Percentiles rank a stretch among this genome's conserved stretches.
Conservation (phyloP, 2,888 invertebrate genomes). For the Leptodirus hochenwartii region DNA sequence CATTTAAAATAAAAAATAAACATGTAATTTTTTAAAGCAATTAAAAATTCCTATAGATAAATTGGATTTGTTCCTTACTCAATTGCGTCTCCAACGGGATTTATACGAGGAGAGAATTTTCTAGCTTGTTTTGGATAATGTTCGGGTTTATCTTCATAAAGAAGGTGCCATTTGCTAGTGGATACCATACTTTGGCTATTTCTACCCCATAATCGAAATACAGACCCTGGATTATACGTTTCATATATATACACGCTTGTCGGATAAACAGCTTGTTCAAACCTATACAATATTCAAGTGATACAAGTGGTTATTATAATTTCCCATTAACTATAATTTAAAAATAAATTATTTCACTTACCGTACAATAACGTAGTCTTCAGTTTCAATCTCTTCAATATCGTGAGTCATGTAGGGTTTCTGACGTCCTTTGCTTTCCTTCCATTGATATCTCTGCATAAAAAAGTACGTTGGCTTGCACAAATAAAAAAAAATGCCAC, state of each 20-base stretch:
- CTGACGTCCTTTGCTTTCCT: constrained; percentile 51
- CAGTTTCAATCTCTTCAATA: constrained; percentile 41
- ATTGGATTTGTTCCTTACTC: too few species aligned
- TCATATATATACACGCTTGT: constrained; percentile 58
- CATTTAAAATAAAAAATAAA: too few species aligned
- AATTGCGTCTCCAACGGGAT: constrained; percentile 34
- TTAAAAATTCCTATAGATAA: too few species aligned
- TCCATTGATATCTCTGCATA: constrained; percentile 37
- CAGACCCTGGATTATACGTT: constrained; percentile 71
- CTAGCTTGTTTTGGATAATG: constrained; percentile 38
- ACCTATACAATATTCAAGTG: constrained; percentile 26
- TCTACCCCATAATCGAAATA: constrained; percentile 62
- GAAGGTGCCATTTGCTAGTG: constrained; percentile 41
- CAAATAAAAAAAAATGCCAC: not conserved
- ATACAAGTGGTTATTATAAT: constrained; percentile 4
- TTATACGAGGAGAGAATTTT: constrained; percentile 58
- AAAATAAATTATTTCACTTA: constrained; percentile 23
- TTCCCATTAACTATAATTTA: not conserved
- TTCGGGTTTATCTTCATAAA: constrained; percentile 61
- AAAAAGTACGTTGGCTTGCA: constrained; percentile 6
- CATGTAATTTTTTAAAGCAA: too few species aligned
- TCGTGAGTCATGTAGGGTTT: constrained; percentile 59
- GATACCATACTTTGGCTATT: constrained; percentile 11
- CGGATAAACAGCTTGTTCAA: constrained; percentile 47
- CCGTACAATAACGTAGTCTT: constrained; percentile 55